Base-by-base conservation (phyloP, 2,113 vertebrate genomes). In the Galbula dea region DNA sequence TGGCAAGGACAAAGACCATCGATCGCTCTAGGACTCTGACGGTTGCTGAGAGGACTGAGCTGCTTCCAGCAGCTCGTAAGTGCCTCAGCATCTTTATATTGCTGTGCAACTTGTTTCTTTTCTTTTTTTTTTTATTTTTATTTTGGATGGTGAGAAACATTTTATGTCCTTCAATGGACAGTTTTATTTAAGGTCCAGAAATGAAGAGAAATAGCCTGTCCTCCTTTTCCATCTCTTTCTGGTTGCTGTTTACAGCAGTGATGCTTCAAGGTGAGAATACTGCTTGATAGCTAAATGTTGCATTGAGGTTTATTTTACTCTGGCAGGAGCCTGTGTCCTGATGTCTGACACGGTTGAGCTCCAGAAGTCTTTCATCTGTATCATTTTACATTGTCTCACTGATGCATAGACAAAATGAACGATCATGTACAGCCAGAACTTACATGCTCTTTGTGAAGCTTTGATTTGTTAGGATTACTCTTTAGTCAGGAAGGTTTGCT, bases 181-280 rank as follows among this genome's bases (percentile, higher is more conserved):
- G 36, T 83, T 88, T 81, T 95, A 29, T 57, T 46, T 46, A 52
- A 21, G 48, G 46, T 66, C 77, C 52, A 68, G 80, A 82, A 88
- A 96, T 93, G 77, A 88, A 90, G 95, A 97, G 66, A 67, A 95
- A 95, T 86, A 80, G 24, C 58, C 55, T 88, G 83, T 59, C 46
- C 39, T 88, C 49, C 59, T 79, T 86, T 78, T 79, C n/a, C 32
- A 4, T 91, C 71, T 95, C n/a, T n/a, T 68, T 97, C 37, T 90
- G 78, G 52, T 93, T 96, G 95, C 90, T 97, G 88, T 96, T 94
- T 48, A 58, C 96, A 73, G 94, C 88, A 67, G 74, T 46, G 76
- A 61, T 88, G 45, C 71, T 95, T 95, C 91, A 85, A 96, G 98
- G 98, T 98, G 95, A 97, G 97, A 93, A 73, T 69, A 52, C n/a